Evolutionary conservation across 2,888 invertebrate genomes (phyloP).

Genomic region (Polydrusus pterygomalis): DNA sequence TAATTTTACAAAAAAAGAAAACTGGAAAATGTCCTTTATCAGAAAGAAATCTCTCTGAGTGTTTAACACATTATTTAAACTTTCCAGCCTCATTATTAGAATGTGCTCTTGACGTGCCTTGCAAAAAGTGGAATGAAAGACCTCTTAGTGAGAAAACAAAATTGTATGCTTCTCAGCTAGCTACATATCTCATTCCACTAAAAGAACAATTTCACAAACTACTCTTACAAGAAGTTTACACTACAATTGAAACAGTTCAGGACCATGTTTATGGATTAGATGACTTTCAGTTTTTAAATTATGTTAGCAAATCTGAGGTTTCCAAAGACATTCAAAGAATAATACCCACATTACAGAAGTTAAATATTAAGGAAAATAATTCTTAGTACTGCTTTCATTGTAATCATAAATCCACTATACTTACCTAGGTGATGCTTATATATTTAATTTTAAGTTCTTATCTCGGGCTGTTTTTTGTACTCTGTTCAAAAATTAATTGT

Average conservation of each 20-base stretch:
- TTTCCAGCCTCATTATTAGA: slow-evolving; percentile 57
- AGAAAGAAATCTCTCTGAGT: slow-evolving; percentile 55
- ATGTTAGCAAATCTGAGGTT: slow-evolving; percentile 48
- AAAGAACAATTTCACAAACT: slow-evolving; percentile 58
- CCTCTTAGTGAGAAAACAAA: slow-evolving; percentile 57
- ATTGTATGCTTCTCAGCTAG: slow-evolving; percentile 58
- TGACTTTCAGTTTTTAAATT: slow-evolving; percentile 56
- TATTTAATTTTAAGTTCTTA: no score
- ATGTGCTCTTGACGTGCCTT: slow-evolving; percentile 51
- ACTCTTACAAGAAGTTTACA: slow-evolving; percentile 56
- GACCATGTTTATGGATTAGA: slow-evolving; percentile 56
- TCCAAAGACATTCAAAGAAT: slow-evolving; percentile 55
- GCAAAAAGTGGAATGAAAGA: slow-evolving; percentile 57
- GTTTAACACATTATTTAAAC: slow-evolving; percentile 58
- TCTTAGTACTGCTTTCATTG: no score
- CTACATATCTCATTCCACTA: slow-evolving; percentile 57
- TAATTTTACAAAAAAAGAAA: slow-evolving; percentile 58
- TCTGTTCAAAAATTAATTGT: no score
- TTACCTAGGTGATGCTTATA: no score
- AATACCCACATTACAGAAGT: slow-evolving; percentile 41
- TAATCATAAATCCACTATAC: no score
- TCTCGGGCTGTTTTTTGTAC: no score
- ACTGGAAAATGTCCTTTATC: slow-evolving; percentile 45
- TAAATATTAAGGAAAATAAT: slow-evolving; percentile 14
- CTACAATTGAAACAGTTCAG: slow-evolving; percentile 56